Percentiles rank a stretch among this genome's conserved stretches.
These are phyloP conservation scores for Psilopsiagon aymara DNA, from an alignment of 2,113 vertebrate species.

Conservation along the genomic window DNA sequence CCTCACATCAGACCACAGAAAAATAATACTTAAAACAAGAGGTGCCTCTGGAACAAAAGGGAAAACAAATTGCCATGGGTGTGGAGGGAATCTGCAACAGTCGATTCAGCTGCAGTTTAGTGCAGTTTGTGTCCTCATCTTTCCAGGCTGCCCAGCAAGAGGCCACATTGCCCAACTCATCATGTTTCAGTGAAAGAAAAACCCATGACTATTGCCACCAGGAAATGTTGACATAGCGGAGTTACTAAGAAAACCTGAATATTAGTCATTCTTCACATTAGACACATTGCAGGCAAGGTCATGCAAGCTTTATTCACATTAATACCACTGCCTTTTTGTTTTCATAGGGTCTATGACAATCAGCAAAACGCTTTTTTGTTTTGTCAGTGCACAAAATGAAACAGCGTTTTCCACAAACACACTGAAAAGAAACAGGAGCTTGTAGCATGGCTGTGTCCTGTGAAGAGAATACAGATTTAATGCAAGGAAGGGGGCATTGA, in stretches of 20 bases:
- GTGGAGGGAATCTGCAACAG: not conserved
- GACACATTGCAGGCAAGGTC: not conserved
- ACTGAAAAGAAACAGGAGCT: not conserved
- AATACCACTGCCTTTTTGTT: not conserved
- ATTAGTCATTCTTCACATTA: not conserved
- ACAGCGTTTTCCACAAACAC: not conserved
- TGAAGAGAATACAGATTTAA: rapidly evolving
- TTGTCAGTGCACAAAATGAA: not conserved
- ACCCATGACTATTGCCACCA: not conserved
- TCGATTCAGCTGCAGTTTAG: not conserved
- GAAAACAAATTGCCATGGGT: not conserved
- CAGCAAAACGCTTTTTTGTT: not conserved
- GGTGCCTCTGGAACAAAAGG: not conserved
- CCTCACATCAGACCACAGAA: not conserved
- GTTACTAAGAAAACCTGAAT: not conserved
- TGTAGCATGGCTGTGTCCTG: not conserved
- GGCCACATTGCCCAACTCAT: not conserved
- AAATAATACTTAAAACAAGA: not conserved
- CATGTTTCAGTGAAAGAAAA: not conserved
- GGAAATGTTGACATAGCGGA: constrained; percentile 18
- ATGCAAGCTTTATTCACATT: not conserved
- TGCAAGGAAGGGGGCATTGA: not conserved
- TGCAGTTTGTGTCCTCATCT: not conserved
- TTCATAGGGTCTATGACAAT: not conserved
- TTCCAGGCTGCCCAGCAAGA: not conserved